Conservation (phyloP, 2,797 vertebrate species). For the Parambassis ranga region DNA sequence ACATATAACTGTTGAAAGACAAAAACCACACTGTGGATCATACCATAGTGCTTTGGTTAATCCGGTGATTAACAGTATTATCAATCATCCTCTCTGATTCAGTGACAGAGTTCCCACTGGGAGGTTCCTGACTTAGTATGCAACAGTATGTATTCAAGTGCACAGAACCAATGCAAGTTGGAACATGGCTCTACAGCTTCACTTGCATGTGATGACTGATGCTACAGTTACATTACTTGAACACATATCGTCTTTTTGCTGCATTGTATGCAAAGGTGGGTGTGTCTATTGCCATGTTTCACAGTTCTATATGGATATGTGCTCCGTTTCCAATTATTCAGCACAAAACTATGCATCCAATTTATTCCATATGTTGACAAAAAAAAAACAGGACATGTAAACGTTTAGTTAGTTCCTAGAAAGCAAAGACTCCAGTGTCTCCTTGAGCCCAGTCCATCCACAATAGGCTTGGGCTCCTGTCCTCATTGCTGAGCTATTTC, state of each 20-base stretch:
- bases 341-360: constrained; percentile 22
- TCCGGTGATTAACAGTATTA: constrained; percentile 62
- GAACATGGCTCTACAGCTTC: neutral
- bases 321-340: constrained; percentile 17
- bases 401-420: constrained; percentile 71
- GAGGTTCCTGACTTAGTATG: constrained; percentile 47
- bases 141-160: constrained; percentile 43
- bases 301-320: neutral
- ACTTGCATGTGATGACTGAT: neutral
- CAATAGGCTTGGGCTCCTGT: constrained; percentile 60
- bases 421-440: constrained; percentile 73
- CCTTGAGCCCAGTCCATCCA: constrained; percentile 70
- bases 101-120: constrained; percentile 48
- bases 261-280: neutral
- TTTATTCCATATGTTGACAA: too few relatives aligned
- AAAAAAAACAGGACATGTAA: constrained; percentile 75
- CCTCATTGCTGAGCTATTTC: constrained; percentile 67
- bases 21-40: constrained; percentile 49
- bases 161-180: constrained; percentile 13
- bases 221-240: neutral
- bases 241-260: neutral
- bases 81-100: constrained; percentile 66
- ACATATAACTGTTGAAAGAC: constrained; percentile 44
- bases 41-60: constrained; percentile 37
- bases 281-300: neutral